A percentile compares a stretch with the other conserved stretches of the same genome.
Evolutionary conservation across 2,888 invertebrate species (phyloP).

Genomic region (Galeruca laticollis): DNA sequence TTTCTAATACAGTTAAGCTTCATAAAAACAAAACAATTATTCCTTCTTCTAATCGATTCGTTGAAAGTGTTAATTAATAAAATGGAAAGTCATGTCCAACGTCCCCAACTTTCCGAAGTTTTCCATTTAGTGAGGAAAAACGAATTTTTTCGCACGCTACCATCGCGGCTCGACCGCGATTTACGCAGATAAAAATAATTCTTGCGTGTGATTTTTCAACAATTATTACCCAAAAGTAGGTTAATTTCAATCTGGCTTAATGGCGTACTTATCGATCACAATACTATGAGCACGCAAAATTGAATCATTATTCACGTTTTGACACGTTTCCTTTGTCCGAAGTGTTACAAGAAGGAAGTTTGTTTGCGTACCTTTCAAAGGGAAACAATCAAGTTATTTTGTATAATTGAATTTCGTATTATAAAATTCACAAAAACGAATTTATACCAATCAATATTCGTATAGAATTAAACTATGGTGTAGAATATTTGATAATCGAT

Average conservation of each 20-base stretch:
- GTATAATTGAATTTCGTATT: no score
- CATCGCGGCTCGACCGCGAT: slow-evolving; percentile 28
- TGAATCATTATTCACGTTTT: slow-evolving; percentile 42
- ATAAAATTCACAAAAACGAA: no score
- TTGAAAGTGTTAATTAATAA: slow-evolving; percentile 26
- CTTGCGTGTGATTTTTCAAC: slow-evolving; percentile 43
- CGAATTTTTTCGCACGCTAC: slow-evolving; percentile 22
- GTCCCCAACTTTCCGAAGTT: slow-evolving; percentile 12
- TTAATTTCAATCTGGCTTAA: slow-evolving; percentile 40
- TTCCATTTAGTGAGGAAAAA: slow-evolving; percentile 2
- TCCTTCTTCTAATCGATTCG: slow-evolving; percentile 1
- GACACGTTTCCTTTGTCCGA: slow-evolving; percentile 38
- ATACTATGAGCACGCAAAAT: slow-evolving; percentile 39
- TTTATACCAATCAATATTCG: no score
- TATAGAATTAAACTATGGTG: no score
- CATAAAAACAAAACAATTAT: not conserved
- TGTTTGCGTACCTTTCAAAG: slow-evolving; percentile 15
- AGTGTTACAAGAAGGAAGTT: slow-evolving; percentile 16
- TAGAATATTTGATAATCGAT: no score
- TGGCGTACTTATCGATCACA: slow-evolving; percentile 41
- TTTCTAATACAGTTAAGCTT: no score
- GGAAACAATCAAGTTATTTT: slow-evolving; percentile 20
- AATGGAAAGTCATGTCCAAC: slow-evolving; percentile 25
- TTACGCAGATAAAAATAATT: slow-evolving; percentile 37
- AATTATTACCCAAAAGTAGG: slow-evolving; percentile 44